phyloP scores from a whole-genome alignment of 2,888 invertebrate genomes.

The Theristus sp. region DNA sequence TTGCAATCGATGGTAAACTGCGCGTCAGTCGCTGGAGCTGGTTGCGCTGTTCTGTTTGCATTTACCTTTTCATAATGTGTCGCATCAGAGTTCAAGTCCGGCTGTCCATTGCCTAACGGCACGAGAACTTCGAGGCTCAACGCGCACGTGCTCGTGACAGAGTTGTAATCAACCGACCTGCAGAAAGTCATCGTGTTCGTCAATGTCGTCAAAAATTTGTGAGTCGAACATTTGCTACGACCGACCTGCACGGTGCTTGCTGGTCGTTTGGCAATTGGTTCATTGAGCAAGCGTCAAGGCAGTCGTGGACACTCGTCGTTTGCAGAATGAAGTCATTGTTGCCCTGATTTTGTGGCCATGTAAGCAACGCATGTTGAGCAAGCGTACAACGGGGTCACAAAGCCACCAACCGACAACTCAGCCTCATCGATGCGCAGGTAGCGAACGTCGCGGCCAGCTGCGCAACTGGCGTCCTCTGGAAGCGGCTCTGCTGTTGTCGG shows the following conservation, averaged over 20 bases:
- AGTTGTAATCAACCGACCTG: slow-evolving; percentile 15
- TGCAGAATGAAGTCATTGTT: not conserved
- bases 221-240: no score
- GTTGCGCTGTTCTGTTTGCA: no score
- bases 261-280: not conserved
- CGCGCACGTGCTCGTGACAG: slow-evolving; percentile 2
- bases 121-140: slow-evolving; percentile 20
- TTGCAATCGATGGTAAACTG: not conserved
- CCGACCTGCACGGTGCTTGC: not conserved
- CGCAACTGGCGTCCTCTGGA: not conserved
- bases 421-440: not conserved
- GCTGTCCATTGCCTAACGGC: slow-evolving; percentile 25
- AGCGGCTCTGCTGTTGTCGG: not conserved
- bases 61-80: slow-evolving; percentile 23
- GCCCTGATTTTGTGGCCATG: no score
- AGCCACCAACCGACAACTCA: not conserved
- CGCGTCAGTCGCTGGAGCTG: not conserved
- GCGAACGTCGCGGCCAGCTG: not conserved
- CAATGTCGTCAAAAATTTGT: no score
- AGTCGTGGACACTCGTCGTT: not conserved
- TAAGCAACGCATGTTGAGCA: no score
- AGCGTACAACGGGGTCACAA: no score
- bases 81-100: slow-evolving; percentile 17
- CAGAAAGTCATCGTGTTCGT: no score
- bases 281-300: not conserved